Base-by-base conservation (phyloP, 2,888 invertebrate species). In the Pollenia griseotomentosa region DNA sequence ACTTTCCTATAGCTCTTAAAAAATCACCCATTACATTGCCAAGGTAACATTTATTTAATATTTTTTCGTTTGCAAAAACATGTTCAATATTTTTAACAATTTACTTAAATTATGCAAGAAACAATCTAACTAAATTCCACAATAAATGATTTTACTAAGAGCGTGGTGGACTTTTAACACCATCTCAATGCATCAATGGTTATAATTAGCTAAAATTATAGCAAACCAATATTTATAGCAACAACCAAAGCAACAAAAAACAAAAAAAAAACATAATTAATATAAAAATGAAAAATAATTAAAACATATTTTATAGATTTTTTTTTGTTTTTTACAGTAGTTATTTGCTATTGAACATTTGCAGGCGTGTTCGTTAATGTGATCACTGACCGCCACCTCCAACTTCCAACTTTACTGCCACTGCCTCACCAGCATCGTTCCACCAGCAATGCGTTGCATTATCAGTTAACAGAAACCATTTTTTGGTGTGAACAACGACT, bases 361-460 rank as follows among this genome's bases (percentile, higher is more conserved):
- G 73, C 82, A 65, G 86, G 86, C 86, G 86, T 86, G 83, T 79
- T 79, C 44, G 86, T 65, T 86, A 86, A 86, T 79, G 83, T 86
- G 79, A 83, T 55, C 86, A 71, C 74, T 84, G 84, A 84, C 84
- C 84, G 73, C 84, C 75, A 83, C 83, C 70, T 79, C 79, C 79
- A 84, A 84, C 78, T 68, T 0, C 44, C 63, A 70, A 55, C 48
- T 14, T 7, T 11, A n/a, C 14, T 23, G 44, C 42, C 57, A 82
- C 66, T 10, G 14, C 53, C 11, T 10, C 55, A 61, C 53, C 46
- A 42, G 53, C 33, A 19, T 44, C 33, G 33, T 33, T 33, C 33
- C 33, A 33, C 19, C 16, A 59, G 10, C 73, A 51, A 78, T 57
- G 65, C 53, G 53, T 77, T 61, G 77, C 77, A 82, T 73, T 81